phyloP scores from a whole-genome alignment of 2,797 vertebrate genomes.

The Bradypodion pumilum region DNA sequence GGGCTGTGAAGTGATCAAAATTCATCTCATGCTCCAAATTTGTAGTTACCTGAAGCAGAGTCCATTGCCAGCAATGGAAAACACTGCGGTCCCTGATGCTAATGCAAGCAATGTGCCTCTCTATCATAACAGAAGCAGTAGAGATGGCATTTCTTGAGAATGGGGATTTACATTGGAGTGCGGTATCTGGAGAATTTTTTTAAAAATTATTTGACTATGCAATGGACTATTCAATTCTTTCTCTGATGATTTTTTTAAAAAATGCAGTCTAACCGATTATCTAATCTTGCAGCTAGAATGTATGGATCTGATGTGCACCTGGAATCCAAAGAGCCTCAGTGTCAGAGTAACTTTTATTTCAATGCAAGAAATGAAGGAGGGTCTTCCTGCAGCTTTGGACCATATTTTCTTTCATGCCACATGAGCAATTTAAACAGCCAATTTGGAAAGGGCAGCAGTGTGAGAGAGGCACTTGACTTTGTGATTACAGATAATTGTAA shows the following conservation, averaged over 20 bases:
- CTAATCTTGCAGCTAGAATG: neutral
- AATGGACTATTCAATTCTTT: neutral
- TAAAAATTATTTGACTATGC: neutral
- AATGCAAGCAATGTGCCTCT: slow-evolving; percentile 12
- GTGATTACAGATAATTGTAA: slow-evolving; percentile 3
- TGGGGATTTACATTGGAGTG: neutral
- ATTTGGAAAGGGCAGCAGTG: neutral
- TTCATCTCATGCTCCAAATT: slow-evolving; percentile 18
- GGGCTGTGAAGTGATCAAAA: slow-evolving; percentile 4
- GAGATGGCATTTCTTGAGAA: neutral
- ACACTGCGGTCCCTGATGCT: slow-evolving; percentile 19
- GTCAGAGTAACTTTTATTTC: neutral
- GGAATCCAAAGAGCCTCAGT: neutral
- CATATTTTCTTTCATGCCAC: neutral
- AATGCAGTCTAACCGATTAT: neutral
- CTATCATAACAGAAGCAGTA: neutral
- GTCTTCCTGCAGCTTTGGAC: neutral
- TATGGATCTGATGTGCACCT: neutral
- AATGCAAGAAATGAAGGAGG: neutral
- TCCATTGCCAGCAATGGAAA: slow-evolving; percentile 15
- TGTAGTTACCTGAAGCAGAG: slow-evolving; percentile 31
- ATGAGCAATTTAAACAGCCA: neutral
- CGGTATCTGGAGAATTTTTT: neutral
- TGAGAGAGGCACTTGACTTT: slow-evolving; percentile 4
- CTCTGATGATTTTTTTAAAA: neutral